phyloP scores from a whole-genome alignment of 2,888 invertebrate genomes.

The Himalopsyche anomala region DNA sequence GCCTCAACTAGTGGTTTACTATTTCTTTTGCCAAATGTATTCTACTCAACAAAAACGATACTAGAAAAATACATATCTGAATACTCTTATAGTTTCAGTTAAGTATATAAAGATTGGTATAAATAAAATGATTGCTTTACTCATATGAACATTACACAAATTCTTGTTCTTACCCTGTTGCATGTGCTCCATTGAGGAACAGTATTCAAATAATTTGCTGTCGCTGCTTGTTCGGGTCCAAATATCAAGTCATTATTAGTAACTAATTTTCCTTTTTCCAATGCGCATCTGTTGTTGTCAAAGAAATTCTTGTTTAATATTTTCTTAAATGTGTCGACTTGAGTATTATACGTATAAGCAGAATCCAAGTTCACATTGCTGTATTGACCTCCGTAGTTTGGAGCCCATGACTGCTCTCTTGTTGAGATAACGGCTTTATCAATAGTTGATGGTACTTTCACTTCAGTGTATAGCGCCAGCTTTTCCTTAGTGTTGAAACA shows the following conservation, averaged over 20 bases:
- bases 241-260: conserved; percentile 61
- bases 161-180: conserved; percentile 60
- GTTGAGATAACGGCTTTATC: conserved; percentile 49
- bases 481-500: conserved; percentile 65
- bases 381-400: conserved; percentile 48
- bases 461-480: conserved; percentile 62
- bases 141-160: neutral
- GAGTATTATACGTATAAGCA: conserved; percentile 60
- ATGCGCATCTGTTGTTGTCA: conserved; percentile 62
- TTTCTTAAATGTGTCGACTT: conserved; percentile 63
- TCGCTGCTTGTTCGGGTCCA: conserved; percentile 62
- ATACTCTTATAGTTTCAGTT: too few relatives aligned
- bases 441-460: conserved; percentile 58
- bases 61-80: too few relatives aligned
- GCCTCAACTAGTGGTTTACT: too few relatives aligned
- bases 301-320: conserved; percentile 65
- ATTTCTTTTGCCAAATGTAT: too few relatives aligned
- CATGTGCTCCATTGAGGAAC: conserved; percentile 66
- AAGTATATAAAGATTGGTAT: too few relatives aligned
- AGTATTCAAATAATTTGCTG: conserved; percentile 64
- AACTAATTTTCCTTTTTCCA: conserved; percentile 64
- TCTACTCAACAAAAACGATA: too few relatives aligned
- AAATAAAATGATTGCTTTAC: too few relatives aligned
- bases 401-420: conserved; percentile 57
- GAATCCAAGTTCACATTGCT: conserved; percentile 57